Conservation (phyloP, 30 jellyfish, hydroid and myxozoan species). For the Cassiopea xamachana region DNA sequence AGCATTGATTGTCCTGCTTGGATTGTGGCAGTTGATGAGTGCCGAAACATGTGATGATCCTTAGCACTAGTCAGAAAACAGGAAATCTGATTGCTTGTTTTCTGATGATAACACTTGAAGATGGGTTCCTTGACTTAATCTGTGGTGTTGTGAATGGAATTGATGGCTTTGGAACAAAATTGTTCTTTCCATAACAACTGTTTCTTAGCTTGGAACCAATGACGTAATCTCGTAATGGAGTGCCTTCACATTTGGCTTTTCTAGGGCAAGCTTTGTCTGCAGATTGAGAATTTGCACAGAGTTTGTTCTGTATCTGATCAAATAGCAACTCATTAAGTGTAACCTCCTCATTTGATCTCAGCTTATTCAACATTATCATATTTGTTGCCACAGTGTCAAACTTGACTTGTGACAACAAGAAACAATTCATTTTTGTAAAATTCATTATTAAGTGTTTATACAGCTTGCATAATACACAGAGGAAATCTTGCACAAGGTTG, state of each 20-base stretch:
- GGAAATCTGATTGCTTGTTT: constrained; percentile 36
- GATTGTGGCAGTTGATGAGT: background rate
- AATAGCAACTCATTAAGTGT: no score
- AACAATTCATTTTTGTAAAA: constrained; percentile 26
- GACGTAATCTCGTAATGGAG: background rate
- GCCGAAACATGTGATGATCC: background rate
- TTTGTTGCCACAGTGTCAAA: constrained; percentile 14
- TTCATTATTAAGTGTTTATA: constrained; percentile 70
- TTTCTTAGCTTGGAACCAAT: background rate
- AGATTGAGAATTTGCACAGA: background rate
- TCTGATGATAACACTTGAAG: background rate
- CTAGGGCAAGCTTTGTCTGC: constrained; percentile 1
- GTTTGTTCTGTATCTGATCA: background rate
- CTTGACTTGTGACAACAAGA: constrained; percentile 51
- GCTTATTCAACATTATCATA: background rate
- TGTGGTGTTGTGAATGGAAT: background rate
- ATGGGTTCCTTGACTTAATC: background rate
- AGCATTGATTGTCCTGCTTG: background rate
- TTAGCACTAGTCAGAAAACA: constrained; percentile 77
- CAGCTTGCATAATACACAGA: constrained; percentile 75
- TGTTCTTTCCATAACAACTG: background rate
- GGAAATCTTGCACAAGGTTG: constrained; percentile 63
- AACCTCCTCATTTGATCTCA: background rate
- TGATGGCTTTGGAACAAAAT: background rate
- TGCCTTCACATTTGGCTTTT: background rate